phyloP scores from a whole-genome alignment of 1,140 invertebrate species.

The Popillia japonica region DNA sequence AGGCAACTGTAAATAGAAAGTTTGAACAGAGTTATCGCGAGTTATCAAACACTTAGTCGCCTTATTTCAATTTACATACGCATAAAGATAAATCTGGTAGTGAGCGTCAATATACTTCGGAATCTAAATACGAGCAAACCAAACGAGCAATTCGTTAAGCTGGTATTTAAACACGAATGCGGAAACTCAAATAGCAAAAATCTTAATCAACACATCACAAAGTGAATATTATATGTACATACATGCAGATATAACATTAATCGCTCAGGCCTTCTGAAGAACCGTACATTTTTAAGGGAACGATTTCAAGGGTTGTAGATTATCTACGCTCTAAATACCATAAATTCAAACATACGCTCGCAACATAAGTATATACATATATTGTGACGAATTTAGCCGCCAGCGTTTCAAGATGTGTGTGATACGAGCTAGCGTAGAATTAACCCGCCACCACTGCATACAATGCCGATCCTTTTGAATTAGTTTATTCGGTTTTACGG shows the following conservation, averaged over 20 bases:
- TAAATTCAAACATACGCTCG: background rate
- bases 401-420: background rate
- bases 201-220: slow-evolving; percentile 24
- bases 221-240: slow-evolving; percentile 1
- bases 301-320: background rate
- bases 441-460: background rate
- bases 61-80: background rate
- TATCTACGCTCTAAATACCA: slow-evolving; percentile 2
- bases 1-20: background rate
- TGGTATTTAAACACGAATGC: slow-evolving; percentile 9
- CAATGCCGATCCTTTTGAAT: background rate
- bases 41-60: background rate
- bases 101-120: background rate
- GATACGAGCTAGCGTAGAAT: background rate
- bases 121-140: background rate
- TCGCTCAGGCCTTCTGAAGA: background rate
- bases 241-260: background rate
- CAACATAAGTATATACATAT: background rate
- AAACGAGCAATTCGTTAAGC: background rate
- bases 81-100: background rate
- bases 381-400: background rate
- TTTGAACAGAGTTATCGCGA: background rate
- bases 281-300: background rate
- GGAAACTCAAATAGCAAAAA: slow-evolving; percentile 25
- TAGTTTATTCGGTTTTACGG: background rate